Evolutionary conservation across 2,797 vertebrate genomes (phyloP), one percentile per base, ranked within the genome.

Genomic region (Molothrus ater): DNA sequence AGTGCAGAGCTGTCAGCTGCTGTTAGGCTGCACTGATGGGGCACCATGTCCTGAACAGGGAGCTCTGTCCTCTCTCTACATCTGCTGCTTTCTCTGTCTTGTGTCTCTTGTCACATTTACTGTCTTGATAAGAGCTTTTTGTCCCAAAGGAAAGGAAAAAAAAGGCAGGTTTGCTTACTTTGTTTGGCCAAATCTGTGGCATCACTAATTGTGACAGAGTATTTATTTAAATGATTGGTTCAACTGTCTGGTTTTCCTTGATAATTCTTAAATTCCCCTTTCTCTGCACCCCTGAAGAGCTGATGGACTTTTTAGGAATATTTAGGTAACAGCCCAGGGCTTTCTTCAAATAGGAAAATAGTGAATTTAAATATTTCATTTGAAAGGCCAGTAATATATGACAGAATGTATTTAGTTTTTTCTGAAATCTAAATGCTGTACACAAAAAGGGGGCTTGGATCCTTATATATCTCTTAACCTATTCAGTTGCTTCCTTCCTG

Each of bases 1-100:
- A 59, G 65, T 31, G 50, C 71, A 50, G 75, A 76, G 53, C 91
- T 96, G 65, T 91, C 91, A 92, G 69, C 81, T 86, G 65, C 84
- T 78, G n/a, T 86, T 86, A 70, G 11, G 2, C 64, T 64, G 31
- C 43, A 28, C 59, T 91, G 76, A 66, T 81, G 65, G 69, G 69
- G 29, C 65, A 34, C n/a, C 25, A 17, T 5, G 48, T 42, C 61
- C 63, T 89, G 65, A 38, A 63, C 31, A 74, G 87, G 57, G 57
- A 74, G 31, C 64, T 92, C 68, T 87, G 4, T 42, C 38, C 59
- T 60, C 68, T 76, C 42, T 74, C 34, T 65, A 7, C 50, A 59
- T 83, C 69, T 86, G 25, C 68, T 94, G 60, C 79, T 86, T 95
- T 73, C 53, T 57, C 69, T 78, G 59, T 2, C 1, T 71, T 57